Percentiles rank a stretch among this genome's conserved stretches.
phyloP scores from a whole-genome alignment of 2,113 vertebrate species.

The Sardina pilchardus region DNA sequence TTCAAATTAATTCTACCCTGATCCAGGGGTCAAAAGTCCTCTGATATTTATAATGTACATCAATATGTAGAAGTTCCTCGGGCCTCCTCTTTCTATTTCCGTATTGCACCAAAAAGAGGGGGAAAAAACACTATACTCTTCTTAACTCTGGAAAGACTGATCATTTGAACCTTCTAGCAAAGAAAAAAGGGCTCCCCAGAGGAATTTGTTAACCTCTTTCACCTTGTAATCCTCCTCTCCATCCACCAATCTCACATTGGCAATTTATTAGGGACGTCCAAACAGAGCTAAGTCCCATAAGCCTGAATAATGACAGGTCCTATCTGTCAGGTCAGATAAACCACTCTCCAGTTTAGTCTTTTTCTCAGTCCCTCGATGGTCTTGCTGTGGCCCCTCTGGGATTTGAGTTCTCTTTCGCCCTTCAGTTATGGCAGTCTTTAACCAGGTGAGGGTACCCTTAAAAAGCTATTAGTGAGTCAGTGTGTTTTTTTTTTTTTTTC shows the following conservation, averaged over 20 bases:
- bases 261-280: slow-evolving; percentile 30
- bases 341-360: background rate
- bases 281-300: slow-evolving; percentile 35
- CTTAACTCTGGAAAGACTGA: slow-evolving; percentile 19
- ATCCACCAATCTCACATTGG: slow-evolving; percentile 26
- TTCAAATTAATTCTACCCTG: slow-evolving; percentile 37
- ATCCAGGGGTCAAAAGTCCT: slow-evolving; percentile 19
- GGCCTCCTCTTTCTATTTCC: slow-evolving; percentile 8
- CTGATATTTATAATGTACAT: slow-evolving; percentile 42
- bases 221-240: slow-evolving; percentile 37
- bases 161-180: slow-evolving; percentile 15
- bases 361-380: background rate
- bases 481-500: background rate
- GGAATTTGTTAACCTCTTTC: slow-evolving; percentile 37
- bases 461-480: background rate
- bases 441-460: background rate
- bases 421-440: background rate
- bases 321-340: slow-evolving; percentile 26
- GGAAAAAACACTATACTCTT: background rate
- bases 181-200: slow-evolving; percentile 8
- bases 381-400: background rate
- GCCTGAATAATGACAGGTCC: slow-evolving; percentile 28
- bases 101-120: background rate
- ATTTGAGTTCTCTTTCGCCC: background rate
- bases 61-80: slow-evolving; percentile 22